A percentile compares a stretch with the other conserved stretches of the same genome.
Conservation (phyloP, 2,113 vertebrate genomes). For the Petaurus breviceps region DNA sequence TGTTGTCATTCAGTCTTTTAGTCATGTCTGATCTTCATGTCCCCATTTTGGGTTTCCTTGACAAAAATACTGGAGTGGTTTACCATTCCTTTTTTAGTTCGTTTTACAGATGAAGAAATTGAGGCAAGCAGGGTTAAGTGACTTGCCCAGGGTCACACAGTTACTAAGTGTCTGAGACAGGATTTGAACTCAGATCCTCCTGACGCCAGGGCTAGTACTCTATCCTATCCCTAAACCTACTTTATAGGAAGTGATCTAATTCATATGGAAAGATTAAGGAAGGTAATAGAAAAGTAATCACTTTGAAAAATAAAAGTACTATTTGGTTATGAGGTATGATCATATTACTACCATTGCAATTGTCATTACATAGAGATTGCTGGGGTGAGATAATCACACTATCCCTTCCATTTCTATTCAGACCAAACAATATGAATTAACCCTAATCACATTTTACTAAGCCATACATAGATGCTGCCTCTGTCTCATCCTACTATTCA, state of each 20-base stretch:
- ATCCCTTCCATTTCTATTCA: background rate
- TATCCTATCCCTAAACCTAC: background rate
- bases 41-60: background rate
- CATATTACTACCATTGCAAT: background rate
- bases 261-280: background rate
- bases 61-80: background rate
- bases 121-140: background rate
- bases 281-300: background rate
- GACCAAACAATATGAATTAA: background rate
- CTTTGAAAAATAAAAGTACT: background rate
- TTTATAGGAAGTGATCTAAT: background rate
- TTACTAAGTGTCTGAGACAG: background rate
- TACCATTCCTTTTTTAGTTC: background rate
- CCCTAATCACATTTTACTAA: background rate
- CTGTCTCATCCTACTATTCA: background rate
- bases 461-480: background rate
- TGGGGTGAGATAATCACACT: background rate
- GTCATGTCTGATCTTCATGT: background rate
- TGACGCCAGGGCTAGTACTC: background rate
- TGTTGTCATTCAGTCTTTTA: background rate
- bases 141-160: background rate
- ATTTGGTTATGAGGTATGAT: background rate
- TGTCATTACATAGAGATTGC: background rate
- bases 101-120: background rate
- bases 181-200: background rate